Percentiles rank a stretch among this genome's conserved stretches.
Conservation (phyloP, 1,140 invertebrate species). For the Lordiphosa clarofinis region DNA sequence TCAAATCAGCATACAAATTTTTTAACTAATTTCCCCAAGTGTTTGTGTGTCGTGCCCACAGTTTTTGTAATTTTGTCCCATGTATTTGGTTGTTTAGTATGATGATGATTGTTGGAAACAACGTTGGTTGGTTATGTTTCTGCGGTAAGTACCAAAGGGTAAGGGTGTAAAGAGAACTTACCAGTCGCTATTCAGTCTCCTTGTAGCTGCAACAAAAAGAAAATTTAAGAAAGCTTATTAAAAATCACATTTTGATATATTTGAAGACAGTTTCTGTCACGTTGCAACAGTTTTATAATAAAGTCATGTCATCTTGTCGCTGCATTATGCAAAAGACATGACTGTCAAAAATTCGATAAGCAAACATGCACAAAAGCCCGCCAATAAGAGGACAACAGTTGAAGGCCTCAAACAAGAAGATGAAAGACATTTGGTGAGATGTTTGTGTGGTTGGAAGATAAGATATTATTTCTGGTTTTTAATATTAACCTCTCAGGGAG, state of each 20-base stretch:
- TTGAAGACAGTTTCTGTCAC: neutral
- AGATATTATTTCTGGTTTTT: too few species aligned
- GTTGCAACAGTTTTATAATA: neutral
- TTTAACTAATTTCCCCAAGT: constrained; percentile 7
- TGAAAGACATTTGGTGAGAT: constrained; percentile 9
- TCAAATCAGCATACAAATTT: constrained; percentile 17
- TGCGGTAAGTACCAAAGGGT: constrained; percentile 46
- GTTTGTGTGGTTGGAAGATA: constrained; percentile 7
- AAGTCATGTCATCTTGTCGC: neutral
- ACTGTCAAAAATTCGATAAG: neutral
- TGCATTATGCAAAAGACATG: constrained; percentile 13
- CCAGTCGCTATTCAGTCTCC: constrained; percentile 1
- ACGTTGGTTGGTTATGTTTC: constrained; percentile 52
- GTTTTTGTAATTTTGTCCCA: constrained; percentile 63
- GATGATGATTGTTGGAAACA: constrained; percentile 44
- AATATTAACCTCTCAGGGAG: too few species aligned
- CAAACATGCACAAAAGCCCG: constrained; percentile 9
- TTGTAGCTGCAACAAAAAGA: constrained; percentile 9
- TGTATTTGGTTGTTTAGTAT: constrained; percentile 45
- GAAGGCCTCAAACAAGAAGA: constrained; percentile 11
- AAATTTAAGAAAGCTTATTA: too few species aligned
- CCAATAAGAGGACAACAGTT: too few species aligned
- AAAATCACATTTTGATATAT: too few species aligned
- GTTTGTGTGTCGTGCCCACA: constrained; percentile 59
- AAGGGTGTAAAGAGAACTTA: constrained; percentile 2